phyloP scores from a whole-genome alignment of 1,140 invertebrate genomes.

The Galendromus occidentalis region DNA sequence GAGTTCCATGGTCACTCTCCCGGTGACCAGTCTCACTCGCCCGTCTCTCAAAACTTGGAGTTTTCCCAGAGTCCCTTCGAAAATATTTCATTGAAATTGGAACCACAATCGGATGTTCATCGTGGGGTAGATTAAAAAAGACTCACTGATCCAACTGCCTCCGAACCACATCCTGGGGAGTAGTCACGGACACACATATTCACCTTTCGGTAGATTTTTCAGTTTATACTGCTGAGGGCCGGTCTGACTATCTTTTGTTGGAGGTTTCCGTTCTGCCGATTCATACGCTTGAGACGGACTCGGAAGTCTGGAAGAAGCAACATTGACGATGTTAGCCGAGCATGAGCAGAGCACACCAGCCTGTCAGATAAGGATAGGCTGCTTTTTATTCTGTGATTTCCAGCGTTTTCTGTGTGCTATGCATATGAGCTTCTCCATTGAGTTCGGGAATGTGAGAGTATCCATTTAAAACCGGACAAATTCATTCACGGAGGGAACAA shows the following conservation, averaged over 20 bases:
- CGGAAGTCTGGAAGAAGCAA: background rate
- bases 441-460: no score
- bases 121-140: background rate
- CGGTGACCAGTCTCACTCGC: background rate
- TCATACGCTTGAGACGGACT: background rate
- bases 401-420: no score
- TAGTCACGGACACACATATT: background rate
- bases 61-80: background rate
- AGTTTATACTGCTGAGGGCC: constrained; percentile 3
- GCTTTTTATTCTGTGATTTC: no score
- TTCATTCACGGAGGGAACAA: background rate
- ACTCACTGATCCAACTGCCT: background rate
- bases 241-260: background rate
- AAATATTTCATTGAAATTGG: background rate
- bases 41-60: background rate
- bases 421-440: no score
- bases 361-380: no score
- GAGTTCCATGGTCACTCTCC: background rate
- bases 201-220: background rate
- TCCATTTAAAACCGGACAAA: background rate
- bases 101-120: background rate
- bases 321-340: no score
- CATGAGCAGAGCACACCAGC: no score
- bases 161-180: background rate
- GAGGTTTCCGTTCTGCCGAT: background rate